Evolutionary conservation across 2,797 vertebrate genomes (phyloP), one percentile per base, ranked within the genome.

Genomic region (Galagoides demidoff): DNA sequence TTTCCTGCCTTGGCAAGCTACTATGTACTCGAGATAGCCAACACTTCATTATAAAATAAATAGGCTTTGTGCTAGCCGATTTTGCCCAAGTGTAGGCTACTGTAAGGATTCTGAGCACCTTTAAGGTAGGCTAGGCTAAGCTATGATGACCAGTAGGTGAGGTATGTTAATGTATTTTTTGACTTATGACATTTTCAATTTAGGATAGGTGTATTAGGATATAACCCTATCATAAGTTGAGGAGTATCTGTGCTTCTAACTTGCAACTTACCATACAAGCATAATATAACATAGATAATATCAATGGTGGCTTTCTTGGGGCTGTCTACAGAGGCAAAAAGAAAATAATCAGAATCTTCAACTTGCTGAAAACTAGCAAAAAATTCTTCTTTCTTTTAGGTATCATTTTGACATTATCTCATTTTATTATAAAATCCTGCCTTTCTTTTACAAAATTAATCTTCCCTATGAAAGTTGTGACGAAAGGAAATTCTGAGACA

Each of bases 341-440:
- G 25, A 95, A 90, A 94, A 89, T 77, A 81, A 85, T 78, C n/a
- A 82, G 16, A 95, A 96, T 90, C 14, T 81, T 63, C 63, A 91
- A 91, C 12, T 93, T 49, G 59, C 23, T 81, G 19, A 97, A 96
- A 95, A 85, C 5, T 27, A 43, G 31, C 34, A 81, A 20, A 90
- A 85, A 86, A 78, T 25, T 88, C 34, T 85, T 92, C 27, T 88
- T n/a, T 77, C 23, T 79, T 81, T 93, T 66, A 55, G 31, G 17
- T 57, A 52, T 87, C 68, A 86, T 89, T 95, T 94, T 89, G 88
- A 74, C 78, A 92, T 91, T 73, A 76, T 81, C 45, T 49, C 4
- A 84, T 20, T 89, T 29, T 45, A 9, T 27, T 76, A 5, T 39
- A 92, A 95, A 96, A 96, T 68, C 4, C 17, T 88, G 23, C 19